phyloP scores from a whole-genome alignment of 2,797 vertebrate genomes.

The Mastacembelus armatus region DNA sequence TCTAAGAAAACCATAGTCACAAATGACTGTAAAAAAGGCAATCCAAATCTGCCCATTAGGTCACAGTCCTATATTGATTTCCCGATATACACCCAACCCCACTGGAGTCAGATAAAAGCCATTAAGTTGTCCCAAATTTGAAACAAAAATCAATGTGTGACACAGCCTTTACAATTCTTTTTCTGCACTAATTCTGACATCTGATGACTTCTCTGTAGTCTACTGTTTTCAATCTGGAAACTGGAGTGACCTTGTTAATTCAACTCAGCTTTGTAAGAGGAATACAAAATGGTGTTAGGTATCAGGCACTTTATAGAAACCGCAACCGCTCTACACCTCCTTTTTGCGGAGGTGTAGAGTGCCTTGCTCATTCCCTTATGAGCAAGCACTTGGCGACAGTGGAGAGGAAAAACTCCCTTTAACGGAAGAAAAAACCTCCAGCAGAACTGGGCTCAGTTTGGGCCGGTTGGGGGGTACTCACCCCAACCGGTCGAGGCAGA shows the following conservation, averaged over 20 bases:
- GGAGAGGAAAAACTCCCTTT: no score
- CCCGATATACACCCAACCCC: not conserved
- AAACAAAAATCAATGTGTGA: constrained; percentile 50
- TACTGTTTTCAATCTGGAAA: constrained; percentile 36
- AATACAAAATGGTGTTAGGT: constrained; percentile 48
- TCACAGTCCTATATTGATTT: not conserved
- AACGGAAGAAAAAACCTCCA: no score
- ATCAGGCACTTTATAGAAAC: constrained; percentile 44
- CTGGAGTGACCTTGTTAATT: constrained; percentile 64
- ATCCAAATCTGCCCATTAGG: constrained; percentile 12
- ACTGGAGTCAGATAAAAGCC: constrained; percentile 12
- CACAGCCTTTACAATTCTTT: not conserved
- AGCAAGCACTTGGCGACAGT: no score
- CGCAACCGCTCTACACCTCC: constrained; percentile 16
- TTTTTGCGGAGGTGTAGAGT: not conserved
- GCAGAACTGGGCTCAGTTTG: no score
- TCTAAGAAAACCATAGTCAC: not conserved
- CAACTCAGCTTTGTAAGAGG: constrained; percentile 56
- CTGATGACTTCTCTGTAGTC: constrained; percentile 51
- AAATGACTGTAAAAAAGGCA: not conserved
- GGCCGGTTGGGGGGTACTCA: no score
- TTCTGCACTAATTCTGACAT: constrained; percentile 52
- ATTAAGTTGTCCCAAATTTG: constrained; percentile 21
- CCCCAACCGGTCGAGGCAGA: no score
- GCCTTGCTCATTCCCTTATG: no score